Conservation (phyloP, 2,113 vertebrate species). For the Entomyzon cyanotis region DNA sequence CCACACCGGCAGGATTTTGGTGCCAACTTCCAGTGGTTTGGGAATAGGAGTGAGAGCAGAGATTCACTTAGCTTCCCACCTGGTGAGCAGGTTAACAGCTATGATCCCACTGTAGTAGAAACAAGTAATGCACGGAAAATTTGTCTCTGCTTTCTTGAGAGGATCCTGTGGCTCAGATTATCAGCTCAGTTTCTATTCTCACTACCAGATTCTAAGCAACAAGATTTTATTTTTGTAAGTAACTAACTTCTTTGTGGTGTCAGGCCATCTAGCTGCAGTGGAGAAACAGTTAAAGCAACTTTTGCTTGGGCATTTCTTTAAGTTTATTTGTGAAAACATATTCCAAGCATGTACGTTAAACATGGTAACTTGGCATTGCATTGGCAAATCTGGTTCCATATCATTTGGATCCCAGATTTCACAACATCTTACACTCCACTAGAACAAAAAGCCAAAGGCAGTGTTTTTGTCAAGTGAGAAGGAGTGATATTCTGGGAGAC, state of each 20-base stretch:
- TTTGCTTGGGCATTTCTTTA: neutral
- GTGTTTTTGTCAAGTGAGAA: conserved; percentile 23
- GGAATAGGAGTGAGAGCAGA: neutral
- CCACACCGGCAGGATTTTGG: neutral
- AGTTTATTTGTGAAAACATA: conserved; percentile 37
- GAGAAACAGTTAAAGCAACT: neutral
- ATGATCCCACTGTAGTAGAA: neutral
- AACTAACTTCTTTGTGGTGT: neutral
- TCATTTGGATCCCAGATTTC: conserved; percentile 23
- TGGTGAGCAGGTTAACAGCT: neutral
- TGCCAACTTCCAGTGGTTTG: neutral
- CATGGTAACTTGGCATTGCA: neutral
- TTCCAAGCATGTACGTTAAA: neutral
- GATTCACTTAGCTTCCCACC: neutral
- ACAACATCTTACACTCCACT: neutral
- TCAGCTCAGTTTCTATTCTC: neutral
- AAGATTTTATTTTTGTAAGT: neutral
- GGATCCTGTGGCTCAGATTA: neutral
- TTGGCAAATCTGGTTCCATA: neutral
- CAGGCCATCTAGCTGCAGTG: neutral
- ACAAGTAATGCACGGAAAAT: neutral
- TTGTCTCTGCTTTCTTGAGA: neutral
- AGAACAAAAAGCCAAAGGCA: conserved; percentile 1
- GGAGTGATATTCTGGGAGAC: neutral
- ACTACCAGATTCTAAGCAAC: neutral